Percentiles rank a stretch among this genome's conserved stretches.
These are phyloP conservation scores for Falcunculus frontatus DNA, from an alignment of 2,113 vertebrate genomes.

Conservation along the genomic window DNA sequence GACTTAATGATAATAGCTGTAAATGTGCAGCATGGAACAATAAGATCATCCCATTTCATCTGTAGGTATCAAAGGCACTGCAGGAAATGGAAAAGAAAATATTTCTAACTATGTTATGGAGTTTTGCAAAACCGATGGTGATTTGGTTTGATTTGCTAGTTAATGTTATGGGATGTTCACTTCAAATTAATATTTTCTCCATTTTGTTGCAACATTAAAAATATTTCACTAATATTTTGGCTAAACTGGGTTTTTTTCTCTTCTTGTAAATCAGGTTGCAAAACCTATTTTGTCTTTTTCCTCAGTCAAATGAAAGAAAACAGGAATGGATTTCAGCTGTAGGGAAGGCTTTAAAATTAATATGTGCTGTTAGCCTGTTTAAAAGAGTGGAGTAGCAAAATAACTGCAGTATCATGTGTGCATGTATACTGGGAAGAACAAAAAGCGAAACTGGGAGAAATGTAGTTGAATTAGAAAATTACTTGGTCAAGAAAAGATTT, in stretches of 20 bases:
- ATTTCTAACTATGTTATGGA: neutral
- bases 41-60: neutral
- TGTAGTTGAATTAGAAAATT: neutral
- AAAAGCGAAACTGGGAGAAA: neutral
- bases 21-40: neutral
- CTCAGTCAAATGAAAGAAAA: neutral
- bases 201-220: neutral
- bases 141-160: neutral
- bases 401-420: neutral
- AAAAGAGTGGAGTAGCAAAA: neutral
- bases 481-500: neutral
- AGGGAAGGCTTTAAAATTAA: neutral
- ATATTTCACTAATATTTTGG: neutral
- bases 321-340: neutral
- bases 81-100: neutral
- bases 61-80: neutral
- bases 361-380: neutral
- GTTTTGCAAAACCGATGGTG: neutral
- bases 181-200: neutral
- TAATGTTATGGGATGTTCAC: neutral
- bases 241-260: neutral
- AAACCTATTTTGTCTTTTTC: neutral
- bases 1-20: neutral
- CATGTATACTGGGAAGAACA: neutral
- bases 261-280: neutral